A percentile compares a stretch with the other conserved stretches of the same genome.
Conservation (phyloP, 2,888 invertebrate genomes). For the Latheticus oryzae region DNA sequence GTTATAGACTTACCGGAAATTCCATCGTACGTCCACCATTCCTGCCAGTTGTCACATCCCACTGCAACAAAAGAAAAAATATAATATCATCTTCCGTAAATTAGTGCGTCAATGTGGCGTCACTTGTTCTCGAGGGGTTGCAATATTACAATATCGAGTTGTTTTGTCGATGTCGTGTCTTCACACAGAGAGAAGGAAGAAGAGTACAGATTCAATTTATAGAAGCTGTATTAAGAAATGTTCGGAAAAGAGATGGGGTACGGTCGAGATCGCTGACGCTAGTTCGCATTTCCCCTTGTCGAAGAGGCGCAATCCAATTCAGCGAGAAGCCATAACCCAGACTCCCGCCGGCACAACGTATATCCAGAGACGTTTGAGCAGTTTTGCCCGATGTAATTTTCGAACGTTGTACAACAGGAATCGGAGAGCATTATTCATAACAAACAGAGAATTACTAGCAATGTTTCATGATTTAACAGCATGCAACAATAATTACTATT, state of each 20-base stretch:
- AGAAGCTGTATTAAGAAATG: conserved; percentile 48
- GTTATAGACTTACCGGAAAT: conserved; percentile 79
- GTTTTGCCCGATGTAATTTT: conserved; percentile 33
- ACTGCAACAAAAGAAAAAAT: conserved; percentile 68
- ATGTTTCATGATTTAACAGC: too few species aligned
- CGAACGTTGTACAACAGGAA: conserved; percentile 18
- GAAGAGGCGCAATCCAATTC: conserved; percentile 52
- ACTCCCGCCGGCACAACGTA: conserved; percentile 37
- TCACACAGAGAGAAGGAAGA: conserved; percentile 31
- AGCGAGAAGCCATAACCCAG: conserved; percentile 48
- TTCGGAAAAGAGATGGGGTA: conserved; percentile 37
- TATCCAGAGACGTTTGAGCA: conserved; percentile 26
- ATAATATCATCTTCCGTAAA: conserved; percentile 12
- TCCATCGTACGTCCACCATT: conserved; percentile 95
- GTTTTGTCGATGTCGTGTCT: conserved; percentile 49
- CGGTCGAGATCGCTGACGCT: conserved; percentile 46
- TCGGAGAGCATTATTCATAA: conserved; percentile 18
- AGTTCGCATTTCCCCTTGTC: conserved; percentile 46
- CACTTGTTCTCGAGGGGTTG: conserved; percentile 19
- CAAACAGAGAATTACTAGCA: conserved; percentile 6
- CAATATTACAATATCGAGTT: conserved; percentile 51
- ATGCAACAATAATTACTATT: too few species aligned
- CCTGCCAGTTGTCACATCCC: conserved; percentile 84
- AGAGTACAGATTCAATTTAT: conserved; percentile 53
- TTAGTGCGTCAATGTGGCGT: conserved; percentile 21